Percentiles rank a stretch among this genome's conserved stretches.
These are phyloP conservation scores for Parotocinclus haroldoi DNA, from an alignment of 2,797 vertebrate species.

Conservation along the genomic window DNA sequence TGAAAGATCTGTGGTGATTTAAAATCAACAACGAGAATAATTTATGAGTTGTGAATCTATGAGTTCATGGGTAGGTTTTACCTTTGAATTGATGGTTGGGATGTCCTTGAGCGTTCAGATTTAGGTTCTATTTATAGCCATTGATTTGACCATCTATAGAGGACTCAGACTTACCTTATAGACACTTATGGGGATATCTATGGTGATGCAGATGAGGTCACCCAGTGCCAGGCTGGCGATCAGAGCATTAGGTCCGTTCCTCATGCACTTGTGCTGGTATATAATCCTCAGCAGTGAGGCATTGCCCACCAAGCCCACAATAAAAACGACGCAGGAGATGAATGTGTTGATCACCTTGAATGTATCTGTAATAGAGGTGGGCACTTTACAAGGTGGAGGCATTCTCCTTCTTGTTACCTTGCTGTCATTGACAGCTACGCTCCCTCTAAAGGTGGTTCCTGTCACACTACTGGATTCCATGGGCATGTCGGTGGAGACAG, in stretches of 20 bases:
- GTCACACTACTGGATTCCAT: slow-evolving; percentile 42
- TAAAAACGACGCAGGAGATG: slow-evolving; percentile 88
- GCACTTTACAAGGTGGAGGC: slow-evolving; percentile 61
- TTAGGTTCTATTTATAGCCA: too few species aligned
- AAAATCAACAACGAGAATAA: too few species aligned
- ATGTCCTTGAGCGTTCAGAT: too few species aligned
- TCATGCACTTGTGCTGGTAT: slow-evolving; percentile 98
- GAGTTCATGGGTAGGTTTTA: too few species aligned
- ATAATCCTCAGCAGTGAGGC: slow-evolving; percentile 95
- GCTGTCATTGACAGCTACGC: slow-evolving; percentile 19
- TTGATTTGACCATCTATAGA: too few species aligned
- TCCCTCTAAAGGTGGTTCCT: slow-evolving; percentile 1
- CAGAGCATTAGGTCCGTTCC: slow-evolving; percentile 95
- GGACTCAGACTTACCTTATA: slow-evolving; percentile 83
- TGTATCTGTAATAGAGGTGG: slow-evolving; percentile 70
- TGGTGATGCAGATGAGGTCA: slow-evolving; percentile 94
- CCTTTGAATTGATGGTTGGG: neutral
- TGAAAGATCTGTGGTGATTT: too few species aligned
- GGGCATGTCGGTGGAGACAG: slow-evolving; percentile 44
- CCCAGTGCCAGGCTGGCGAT: slow-evolving; percentile 95
- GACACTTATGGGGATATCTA: slow-evolving; percentile 87
- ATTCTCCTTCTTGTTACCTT: neutral
- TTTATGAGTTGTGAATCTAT: too few species aligned
- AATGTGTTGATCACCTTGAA: slow-evolving; percentile 94
- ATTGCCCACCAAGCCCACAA: slow-evolving; percentile 93